A percentile compares a stretch with the other conserved stretches of the same genome.
phyloP scores from a whole-genome alignment of 2,797 vertebrate genomes.

The Enteromius trimaculatus region DNA sequence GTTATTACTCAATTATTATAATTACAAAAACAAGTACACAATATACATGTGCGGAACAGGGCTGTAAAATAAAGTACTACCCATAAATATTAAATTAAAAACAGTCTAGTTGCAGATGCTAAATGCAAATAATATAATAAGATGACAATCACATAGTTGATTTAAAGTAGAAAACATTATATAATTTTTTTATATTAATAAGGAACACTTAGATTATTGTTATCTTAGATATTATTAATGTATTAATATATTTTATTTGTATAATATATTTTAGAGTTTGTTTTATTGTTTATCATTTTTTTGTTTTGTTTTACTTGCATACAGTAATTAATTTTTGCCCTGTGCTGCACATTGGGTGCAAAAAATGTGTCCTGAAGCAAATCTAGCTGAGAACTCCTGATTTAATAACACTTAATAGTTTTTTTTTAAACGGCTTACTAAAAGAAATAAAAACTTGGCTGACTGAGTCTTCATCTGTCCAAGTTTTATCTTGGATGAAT shows the following conservation, averaged over 20 bases:
- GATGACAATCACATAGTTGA: too few species aligned
- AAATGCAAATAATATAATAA: too few species aligned
- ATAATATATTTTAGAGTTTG: background rate
- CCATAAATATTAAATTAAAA: too few species aligned
- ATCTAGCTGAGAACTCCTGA: background rate
- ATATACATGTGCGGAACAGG: too few species aligned
- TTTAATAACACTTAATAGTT: background rate
- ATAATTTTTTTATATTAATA: too few species aligned
- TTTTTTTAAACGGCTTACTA: background rate
- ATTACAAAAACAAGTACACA: too few species aligned
- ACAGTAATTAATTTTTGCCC: background rate
- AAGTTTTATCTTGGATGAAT: slow-evolving; percentile 7
- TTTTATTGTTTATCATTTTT: background rate
- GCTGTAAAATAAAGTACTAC: too few species aligned
- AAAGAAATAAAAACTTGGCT: background rate
- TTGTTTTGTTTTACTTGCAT: background rate
- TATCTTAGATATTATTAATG: too few species aligned
- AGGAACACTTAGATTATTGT: too few species aligned
- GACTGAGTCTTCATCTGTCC: background rate
- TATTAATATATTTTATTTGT: background rate
- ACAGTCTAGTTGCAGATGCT: too few species aligned
- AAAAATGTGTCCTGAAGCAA: background rate
- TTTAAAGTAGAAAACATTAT: too few species aligned
- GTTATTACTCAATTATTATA: too few species aligned
- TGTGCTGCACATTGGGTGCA: background rate